A percentile compares a stretch with the other conserved stretches of the same genome.
phyloP scores from a whole-genome alignment of 2,888 invertebrate species.

The Automeris io region DNA sequence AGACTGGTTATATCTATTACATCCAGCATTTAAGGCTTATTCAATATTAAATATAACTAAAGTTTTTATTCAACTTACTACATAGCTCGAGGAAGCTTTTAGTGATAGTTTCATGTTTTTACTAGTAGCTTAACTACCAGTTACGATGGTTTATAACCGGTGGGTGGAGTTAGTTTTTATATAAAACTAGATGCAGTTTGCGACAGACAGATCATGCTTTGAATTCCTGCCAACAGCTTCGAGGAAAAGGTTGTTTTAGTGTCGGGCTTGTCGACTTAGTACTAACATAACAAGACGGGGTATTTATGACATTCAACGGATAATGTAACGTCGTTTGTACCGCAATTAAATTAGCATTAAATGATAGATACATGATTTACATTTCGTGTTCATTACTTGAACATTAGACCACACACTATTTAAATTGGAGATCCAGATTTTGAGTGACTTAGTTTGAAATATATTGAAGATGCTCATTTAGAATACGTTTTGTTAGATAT shows the following conservation, averaged over 20 bases:
- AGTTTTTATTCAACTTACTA: constrained; percentile 7
- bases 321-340: background rate
- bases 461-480: too few relatives aligned
- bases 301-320: background rate
- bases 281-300: background rate
- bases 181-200: constrained; percentile 22
- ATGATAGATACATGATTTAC: too few relatives aligned
- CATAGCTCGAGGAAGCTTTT: constrained; percentile 35
- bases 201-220: constrained; percentile 35
- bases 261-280: background rate
- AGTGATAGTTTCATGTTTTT: constrained; percentile 35
- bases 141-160: constrained; percentile 34
- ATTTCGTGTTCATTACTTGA: too few relatives aligned
- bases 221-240: constrained; percentile 39
- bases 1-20: constrained; percentile 7
- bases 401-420: too few relatives aligned
- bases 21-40: constrained; percentile 6
- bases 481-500: too few relatives aligned
- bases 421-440: too few relatives aligned
- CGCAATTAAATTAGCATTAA: too few relatives aligned
- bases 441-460: too few relatives aligned
- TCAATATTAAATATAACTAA: constrained; percentile 6
- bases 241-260: constrained; percentile 8
- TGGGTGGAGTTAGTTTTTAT: constrained; percentile 46
- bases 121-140: constrained; percentile 23